A percentile compares a stretch with the other conserved stretches of the same genome.
These are phyloP conservation scores for Melanotaenia parkinsoni DNA, from an alignment of 2,797 vertebrate genomes.

Conservation along the genomic window DNA sequence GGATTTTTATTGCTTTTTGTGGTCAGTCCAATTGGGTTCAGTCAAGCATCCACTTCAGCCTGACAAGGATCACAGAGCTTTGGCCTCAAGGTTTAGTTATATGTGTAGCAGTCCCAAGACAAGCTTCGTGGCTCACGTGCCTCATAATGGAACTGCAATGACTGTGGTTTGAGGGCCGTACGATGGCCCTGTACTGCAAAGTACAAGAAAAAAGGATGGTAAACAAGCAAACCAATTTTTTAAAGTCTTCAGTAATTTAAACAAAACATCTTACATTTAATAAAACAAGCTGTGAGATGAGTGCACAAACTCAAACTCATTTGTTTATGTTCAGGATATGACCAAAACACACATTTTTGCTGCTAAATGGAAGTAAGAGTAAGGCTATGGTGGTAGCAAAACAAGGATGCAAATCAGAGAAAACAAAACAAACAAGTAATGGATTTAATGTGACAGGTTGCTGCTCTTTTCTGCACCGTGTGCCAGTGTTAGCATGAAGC, in stretches of 20 bases:
- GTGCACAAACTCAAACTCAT: background rate
- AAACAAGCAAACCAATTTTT: too few relatives aligned
- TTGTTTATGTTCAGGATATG: background rate
- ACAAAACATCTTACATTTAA: background rate
- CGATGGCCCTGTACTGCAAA: background rate
- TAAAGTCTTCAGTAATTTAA: background rate
- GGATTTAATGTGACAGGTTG: too few relatives aligned
- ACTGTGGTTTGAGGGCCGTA: background rate
- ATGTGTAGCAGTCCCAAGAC: background rate
- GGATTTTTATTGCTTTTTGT: slow-evolving; percentile 10
- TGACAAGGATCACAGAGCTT: background rate
- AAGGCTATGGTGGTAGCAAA: background rate
- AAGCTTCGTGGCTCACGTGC: background rate
- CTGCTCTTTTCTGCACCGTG: too few relatives aligned
- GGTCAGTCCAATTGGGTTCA: background rate
- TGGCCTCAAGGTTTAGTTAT: background rate
- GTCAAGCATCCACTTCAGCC: slow-evolving; percentile 1
- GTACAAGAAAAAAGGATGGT: background rate
- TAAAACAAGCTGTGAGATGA: background rate
- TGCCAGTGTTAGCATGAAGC: too few relatives aligned
- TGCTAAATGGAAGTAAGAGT: background rate
- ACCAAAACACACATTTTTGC: background rate
- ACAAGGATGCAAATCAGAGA: background rate
- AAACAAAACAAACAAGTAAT: background rate
- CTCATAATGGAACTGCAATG: background rate